phyloP scores from a whole-genome alignment of 2,113 vertebrate genomes.

The Genyomyrus donnyi region DNA sequence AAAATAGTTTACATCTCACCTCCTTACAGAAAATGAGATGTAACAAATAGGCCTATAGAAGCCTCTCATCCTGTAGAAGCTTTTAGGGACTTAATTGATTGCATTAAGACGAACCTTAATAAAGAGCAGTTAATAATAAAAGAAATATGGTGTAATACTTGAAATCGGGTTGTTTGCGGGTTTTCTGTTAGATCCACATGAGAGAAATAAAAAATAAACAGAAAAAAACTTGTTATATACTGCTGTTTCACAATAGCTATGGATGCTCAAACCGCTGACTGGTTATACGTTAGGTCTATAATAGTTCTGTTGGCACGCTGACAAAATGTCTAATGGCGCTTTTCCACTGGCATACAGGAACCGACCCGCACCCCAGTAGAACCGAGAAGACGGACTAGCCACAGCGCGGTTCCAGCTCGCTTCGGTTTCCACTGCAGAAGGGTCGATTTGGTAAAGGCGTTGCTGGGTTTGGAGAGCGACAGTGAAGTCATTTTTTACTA shows the following conservation, averaged over 20 bases:
- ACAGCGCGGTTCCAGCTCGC: not conserved
- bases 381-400: not conserved
- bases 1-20: not conserved
- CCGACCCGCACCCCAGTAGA: not conserved
- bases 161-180: not conserved
- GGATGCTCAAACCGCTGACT: not conserved
- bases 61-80: not conserved
- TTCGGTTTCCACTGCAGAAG: not conserved
- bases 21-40: not conserved
- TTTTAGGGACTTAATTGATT: not conserved
- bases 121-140: not conserved
- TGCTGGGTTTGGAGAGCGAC: not conserved
- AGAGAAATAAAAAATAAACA: not conserved
- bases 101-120: not conserved
- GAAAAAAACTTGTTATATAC: not conserved
- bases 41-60: not conserved
- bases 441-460: not conserved
- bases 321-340: not conserved
- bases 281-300: not conserved
- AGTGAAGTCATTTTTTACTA: not conserved
- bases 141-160: not conserved
- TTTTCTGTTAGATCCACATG: not conserved
- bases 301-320: not conserved
- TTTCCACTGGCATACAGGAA: not conserved
- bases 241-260: not conserved